Percentiles rank a stretch among this genome's conserved stretches.
phyloP scores from a whole-genome alignment of 2,888 invertebrate species.

The Drosophila anomalata region DNA sequence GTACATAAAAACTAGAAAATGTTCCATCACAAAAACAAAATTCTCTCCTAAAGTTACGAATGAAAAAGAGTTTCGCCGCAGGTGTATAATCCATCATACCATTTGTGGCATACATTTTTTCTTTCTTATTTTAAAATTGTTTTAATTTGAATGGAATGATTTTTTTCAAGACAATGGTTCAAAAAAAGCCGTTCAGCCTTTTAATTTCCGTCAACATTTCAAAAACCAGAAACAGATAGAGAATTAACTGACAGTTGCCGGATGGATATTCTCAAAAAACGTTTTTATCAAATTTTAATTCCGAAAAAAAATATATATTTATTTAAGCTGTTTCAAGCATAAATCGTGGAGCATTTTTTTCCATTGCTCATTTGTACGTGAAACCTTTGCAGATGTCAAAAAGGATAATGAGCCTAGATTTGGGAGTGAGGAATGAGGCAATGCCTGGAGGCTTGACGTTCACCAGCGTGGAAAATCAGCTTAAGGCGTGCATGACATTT shows the following conservation, averaged over 20 bases:
- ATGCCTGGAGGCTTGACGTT: slow-evolving; percentile 27
- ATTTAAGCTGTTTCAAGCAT: neutral
- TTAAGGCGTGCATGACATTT: slow-evolving; percentile 73
- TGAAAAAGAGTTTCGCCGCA: slow-evolving; percentile 22
- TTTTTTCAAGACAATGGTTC: slow-evolving; percentile 34
- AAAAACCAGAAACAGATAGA: slow-evolving; percentile 22
- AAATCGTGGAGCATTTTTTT: neutral
- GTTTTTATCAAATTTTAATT: neutral
- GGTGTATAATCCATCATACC: slow-evolving; percentile 26
- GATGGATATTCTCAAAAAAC: slow-evolving; percentile 3
- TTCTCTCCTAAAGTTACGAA: slow-evolving; percentile 15
- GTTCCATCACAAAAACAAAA: slow-evolving; percentile 27
- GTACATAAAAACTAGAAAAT: slow-evolving; percentile 52
- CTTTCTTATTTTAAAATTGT: slow-evolving; percentile 13
- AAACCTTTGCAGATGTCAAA: slow-evolving; percentile 67
- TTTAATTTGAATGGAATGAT: slow-evolving; percentile 9
- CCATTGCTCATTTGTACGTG: slow-evolving; percentile 51
- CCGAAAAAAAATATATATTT: slow-evolving; percentile 3
- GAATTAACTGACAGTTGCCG: slow-evolving; percentile 23
- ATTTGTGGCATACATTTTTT: slow-evolving; percentile 24
- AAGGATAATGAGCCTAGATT: slow-evolving; percentile 66
- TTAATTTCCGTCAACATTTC: slow-evolving; percentile 23
- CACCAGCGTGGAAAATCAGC: slow-evolving; percentile 64
- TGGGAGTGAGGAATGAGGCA: slow-evolving; percentile 6
- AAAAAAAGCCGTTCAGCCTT: slow-evolving; percentile 25